A percentile compares a stretch with the other conserved stretches of the same genome.
phyloP scores from a whole-genome alignment of 2,113 vertebrate species.

The Ophthalmotilapia sp. region DNA sequence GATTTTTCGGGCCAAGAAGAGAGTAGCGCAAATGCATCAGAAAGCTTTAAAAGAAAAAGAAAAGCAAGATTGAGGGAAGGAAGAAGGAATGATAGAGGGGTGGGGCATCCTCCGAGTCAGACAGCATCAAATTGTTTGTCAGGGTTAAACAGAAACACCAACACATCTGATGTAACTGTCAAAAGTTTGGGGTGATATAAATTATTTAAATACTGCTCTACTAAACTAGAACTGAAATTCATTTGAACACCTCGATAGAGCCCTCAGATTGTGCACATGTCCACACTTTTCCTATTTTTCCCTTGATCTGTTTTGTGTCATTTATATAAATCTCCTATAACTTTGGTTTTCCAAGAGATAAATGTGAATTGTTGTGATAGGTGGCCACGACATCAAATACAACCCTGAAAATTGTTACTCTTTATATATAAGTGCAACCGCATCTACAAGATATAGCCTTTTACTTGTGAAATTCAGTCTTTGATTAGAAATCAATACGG shows the following conservation, averaged over 20 bases:
- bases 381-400: not conserved
- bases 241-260: not conserved
- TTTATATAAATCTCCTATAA: not conserved
- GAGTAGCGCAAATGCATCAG: constrained; percentile 61
- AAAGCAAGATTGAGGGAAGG: not conserved
- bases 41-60: constrained; percentile 25
- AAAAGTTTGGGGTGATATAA: not conserved
- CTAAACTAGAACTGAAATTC: not conserved
- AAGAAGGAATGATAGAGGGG: not conserved
- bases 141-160: constrained; percentile 3
- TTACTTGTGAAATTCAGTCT: not conserved
- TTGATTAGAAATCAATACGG: constrained; percentile 20
- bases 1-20: constrained; percentile 65
- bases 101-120: not conserved
- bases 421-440: not conserved
- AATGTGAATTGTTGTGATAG: not conserved
- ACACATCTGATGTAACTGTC: constrained; percentile 7
- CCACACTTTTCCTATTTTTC: not conserved
- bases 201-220: not conserved
- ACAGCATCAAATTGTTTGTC: constrained; percentile 2
- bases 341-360: not conserved
- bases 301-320: not conserved
- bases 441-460: not conserved
- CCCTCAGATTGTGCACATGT: not conserved
- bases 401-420: not conserved